Evolutionary conservation across 2,888 invertebrate genomes (phyloP).

Genomic region (Brachyptera risi): DNA sequence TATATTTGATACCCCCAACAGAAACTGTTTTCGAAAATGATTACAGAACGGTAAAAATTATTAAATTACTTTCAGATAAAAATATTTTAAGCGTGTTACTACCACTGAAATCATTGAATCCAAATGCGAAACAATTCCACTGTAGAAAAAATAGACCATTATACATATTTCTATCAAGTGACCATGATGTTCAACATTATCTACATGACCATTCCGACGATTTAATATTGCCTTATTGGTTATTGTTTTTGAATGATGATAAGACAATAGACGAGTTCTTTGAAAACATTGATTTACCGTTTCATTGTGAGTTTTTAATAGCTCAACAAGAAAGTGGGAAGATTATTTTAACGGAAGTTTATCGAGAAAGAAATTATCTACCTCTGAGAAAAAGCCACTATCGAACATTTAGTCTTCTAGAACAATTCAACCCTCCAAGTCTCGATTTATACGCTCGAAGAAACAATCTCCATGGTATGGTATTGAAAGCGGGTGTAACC

Average conservation of each 20-base stretch:
- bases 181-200: neutral
- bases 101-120: neutral
- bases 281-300: neutral
- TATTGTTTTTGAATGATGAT: neutral
- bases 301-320: neutral
- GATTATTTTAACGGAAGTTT: neutral
- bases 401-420: too few species aligned
- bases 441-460: neutral
- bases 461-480: neutral
- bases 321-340: neutral
- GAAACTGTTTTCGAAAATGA: neutral
- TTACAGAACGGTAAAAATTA: neutral
- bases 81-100: neutral
- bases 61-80: neutral
- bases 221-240: neutral
- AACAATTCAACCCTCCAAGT: too few species aligned
- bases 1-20: neutral
- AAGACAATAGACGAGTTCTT: neutral
- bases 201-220: neutral
- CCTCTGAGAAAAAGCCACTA: constrained; percentile 1
- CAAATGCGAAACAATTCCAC: neutral
- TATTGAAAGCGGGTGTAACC: neutral
- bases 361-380: neutral
- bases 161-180: neutral
- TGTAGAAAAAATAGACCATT: neutral